These are phyloP conservation scores for Sparidentex hasta DNA, from an alignment of 2,797 vertebrate genomes.

Conservation along the genomic window DNA sequence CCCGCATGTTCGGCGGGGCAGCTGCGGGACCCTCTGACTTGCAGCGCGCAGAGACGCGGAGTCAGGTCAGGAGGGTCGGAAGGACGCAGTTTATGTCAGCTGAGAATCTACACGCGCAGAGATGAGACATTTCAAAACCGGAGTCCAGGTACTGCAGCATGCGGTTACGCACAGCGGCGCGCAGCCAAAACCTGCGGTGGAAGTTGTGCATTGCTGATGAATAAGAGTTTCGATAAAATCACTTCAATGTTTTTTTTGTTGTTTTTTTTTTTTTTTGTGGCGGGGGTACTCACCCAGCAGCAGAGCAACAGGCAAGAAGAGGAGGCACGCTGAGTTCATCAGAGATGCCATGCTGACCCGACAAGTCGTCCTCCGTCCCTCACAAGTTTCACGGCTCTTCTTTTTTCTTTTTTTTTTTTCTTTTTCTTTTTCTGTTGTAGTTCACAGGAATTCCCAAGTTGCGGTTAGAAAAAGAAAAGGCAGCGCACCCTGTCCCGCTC, in stretches of 20 bases:
- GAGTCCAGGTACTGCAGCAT: not conserved
- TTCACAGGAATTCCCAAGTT: constrained; percentile 26
- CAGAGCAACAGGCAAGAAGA: constrained; percentile 88
- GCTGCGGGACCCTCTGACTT: constrained; percentile 20
- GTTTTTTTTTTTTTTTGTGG: too few species aligned
- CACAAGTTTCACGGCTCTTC: constrained; percentile 22
- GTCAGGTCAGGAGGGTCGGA: not conserved
- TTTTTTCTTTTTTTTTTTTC: too few species aligned
- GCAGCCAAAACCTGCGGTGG: constrained; percentile 5
- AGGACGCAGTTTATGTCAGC: rapidly evolving
- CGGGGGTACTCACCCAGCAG: constrained; percentile 82
- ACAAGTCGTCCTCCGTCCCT: constrained; percentile 37
- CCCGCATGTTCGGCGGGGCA: constrained; percentile 6
- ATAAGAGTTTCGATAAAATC: not conserved
- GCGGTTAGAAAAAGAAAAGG: too few species aligned
- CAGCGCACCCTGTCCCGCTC: constrained; percentile 19
- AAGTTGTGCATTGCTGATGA: constrained; percentile 11
- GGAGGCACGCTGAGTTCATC: constrained; percentile 75
- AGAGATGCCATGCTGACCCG: constrained; percentile 78
- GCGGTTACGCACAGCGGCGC: not conserved
- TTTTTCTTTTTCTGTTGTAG: too few species aligned
- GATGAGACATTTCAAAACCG: not conserved
- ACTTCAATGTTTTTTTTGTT: not conserved
- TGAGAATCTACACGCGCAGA: not conserved
- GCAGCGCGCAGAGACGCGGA: not conserved